A percentile compares a stretch with the other conserved stretches of the same genome.
Conservation (phyloP, 2,888 invertebrate genomes). For the Aphelenchoides bicaudatus region DNA sequence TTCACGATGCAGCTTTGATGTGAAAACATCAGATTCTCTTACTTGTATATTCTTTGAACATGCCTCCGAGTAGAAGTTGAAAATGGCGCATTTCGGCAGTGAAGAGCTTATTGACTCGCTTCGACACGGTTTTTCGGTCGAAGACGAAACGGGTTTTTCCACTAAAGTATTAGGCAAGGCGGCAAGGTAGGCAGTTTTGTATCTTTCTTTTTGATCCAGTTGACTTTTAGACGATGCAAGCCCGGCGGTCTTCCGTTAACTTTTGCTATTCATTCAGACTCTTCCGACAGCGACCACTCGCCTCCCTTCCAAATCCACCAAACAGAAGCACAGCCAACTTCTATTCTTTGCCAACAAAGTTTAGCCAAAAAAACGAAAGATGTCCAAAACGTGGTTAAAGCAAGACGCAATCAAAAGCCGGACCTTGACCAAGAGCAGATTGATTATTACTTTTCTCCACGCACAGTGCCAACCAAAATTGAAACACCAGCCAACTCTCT, state of each 20-base stretch:
- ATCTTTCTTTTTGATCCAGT: not conserved
- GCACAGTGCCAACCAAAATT: not conserved
- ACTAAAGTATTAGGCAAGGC: slow-evolving; percentile 12
- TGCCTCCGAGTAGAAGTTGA: not conserved
- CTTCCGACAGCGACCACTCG: slow-evolving; percentile 13
- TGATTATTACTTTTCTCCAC: not conserved
- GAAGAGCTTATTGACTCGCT: slow-evolving; percentile 29
- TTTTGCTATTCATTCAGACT: not conserved
- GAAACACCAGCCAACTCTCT: not conserved
- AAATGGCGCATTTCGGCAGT: slow-evolving; percentile 28
- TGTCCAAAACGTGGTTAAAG: not conserved
- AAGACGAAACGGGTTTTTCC: slow-evolving; percentile 21
- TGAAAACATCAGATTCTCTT: too few relatives aligned
- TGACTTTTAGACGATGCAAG: not conserved
- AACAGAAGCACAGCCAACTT: not conserved
- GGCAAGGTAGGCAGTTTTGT: not conserved
- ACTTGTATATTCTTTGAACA: too few relatives aligned
- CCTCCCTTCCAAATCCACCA: slow-evolving; percentile 2
- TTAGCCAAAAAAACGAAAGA: not conserved
- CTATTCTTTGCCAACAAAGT: not conserved
- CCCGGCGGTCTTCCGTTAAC: slow-evolving; percentile 24
- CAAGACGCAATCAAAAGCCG: not conserved
- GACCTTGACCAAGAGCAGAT: not conserved
- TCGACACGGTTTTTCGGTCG: slow-evolving; percentile 25
- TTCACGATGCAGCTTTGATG: too few relatives aligned